These are phyloP conservation scores for Crossaster papposus DNA, from an alignment of 53 echinoderm and acorn worm genomes.

Conservation along the genomic window DNA sequence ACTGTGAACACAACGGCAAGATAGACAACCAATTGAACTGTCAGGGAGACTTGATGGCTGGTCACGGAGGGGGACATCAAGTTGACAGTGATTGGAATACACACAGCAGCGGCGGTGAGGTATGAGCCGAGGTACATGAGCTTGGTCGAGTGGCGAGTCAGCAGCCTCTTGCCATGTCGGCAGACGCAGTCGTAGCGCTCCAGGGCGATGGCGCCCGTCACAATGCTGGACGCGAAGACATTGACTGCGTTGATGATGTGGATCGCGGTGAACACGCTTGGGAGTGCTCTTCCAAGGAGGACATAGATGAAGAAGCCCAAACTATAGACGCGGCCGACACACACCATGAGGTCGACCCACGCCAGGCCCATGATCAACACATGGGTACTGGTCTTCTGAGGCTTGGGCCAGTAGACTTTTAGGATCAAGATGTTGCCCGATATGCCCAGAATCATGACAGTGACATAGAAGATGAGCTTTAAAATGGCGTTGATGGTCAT, in stretches of 20 bases:
- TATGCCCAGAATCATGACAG: constrained; percentile 22
- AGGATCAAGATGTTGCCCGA: constrained; percentile 15
- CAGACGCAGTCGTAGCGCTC: constrained; percentile 37
- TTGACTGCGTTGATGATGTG: neutral
- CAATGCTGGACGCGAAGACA: neutral
- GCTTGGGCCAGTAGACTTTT: constrained; percentile 10
- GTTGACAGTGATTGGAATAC: neutral
- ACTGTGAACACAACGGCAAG: neutral
- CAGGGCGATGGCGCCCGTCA: constrained; percentile 27
- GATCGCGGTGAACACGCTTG: neutral
- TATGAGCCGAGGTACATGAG: neutral
- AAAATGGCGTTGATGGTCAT: constrained; percentile 41
- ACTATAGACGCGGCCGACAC: neutral
- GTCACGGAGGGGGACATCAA: neutral
- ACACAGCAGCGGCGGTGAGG: neutral
- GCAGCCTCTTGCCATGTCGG: neutral
- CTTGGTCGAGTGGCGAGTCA: neutral
- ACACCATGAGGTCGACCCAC: constrained; percentile 8
- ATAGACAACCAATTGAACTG: neutral
- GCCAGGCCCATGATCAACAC: constrained; percentile 29
- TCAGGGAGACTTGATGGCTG: neutral
- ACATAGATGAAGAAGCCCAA: neutral
- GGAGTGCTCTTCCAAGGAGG: neutral
- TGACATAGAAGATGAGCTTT: constrained; percentile 33
- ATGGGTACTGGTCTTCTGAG: constrained; percentile 24